Percentiles rank a stretch among this genome's conserved stretches.
phyloP scores from a whole-genome alignment of 2,113 vertebrate species.

The Rhinogobius similis region DNA sequence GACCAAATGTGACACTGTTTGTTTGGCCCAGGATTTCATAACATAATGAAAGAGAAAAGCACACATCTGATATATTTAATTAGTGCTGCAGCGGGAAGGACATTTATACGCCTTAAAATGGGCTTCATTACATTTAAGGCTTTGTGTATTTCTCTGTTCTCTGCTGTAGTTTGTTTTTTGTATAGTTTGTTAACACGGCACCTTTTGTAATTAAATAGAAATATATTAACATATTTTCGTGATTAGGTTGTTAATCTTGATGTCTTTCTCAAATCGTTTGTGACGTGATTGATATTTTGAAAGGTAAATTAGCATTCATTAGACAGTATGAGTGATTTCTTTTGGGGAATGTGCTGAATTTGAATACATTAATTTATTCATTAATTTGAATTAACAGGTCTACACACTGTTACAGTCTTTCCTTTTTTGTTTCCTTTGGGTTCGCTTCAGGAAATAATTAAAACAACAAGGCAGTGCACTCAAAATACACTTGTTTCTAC shows the following conservation, averaged over 20 bases:
- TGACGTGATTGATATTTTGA: neutral
- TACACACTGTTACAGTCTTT: neutral
- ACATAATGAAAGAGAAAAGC: neutral
- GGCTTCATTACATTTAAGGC: neutral
- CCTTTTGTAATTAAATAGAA: neutral
- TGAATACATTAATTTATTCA: neutral
- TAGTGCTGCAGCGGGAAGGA: neutral
- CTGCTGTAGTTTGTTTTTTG: neutral
- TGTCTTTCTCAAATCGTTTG: neutral
- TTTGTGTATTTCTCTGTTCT: neutral
- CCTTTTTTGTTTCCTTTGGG: neutral
- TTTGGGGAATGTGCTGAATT: neutral
- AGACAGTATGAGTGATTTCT: neutral
- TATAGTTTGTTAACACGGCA: neutral
- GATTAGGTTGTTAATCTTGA: neutral
- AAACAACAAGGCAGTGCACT: neutral
- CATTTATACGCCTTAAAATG: neutral
- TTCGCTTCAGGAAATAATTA: neutral
- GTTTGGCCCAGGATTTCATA: neutral
- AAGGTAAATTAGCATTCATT: neutral
- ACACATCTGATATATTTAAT: neutral
- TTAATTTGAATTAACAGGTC: neutral
- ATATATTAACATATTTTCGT: neutral
- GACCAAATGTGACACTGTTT: constrained; percentile 21
- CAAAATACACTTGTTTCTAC: neutral